Percentiles rank a stretch among this genome's conserved stretches.
Evolutionary conservation across 2,888 invertebrate genomes (phyloP).

Genomic region (Epiblema foenella): DNA sequence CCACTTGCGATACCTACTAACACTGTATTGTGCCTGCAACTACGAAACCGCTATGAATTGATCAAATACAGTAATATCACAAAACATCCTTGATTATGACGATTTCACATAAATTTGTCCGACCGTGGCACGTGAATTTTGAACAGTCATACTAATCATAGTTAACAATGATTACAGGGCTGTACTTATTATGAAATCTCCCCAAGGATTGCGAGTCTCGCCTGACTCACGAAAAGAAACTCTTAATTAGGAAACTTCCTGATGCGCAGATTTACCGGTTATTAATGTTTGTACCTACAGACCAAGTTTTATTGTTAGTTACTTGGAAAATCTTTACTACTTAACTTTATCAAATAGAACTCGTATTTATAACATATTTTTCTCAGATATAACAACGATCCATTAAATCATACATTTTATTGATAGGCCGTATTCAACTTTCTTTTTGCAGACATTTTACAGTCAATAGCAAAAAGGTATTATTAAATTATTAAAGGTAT

Average conservation of each 20-base stretch:
- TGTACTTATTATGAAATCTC: conserved; percentile 37
- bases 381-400: too few species aligned
- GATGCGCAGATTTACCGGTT: conserved; percentile 33
- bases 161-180: conserved; percentile 7
- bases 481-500: too few species aligned
- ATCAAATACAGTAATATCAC: too few species aligned
- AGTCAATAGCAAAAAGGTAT: too few species aligned
- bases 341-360: background rate
- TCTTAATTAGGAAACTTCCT: conserved; percentile 34
- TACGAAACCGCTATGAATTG: too few species aligned
- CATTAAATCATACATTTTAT: too few species aligned
- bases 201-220: conserved; percentile 27
- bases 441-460: too few species aligned
- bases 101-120: background rate
- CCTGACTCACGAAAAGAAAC: conserved; percentile 35
- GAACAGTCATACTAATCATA: conserved; percentile 13
- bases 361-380: too few species aligned
- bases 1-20: too few species aligned
- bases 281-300: conserved; percentile 16
- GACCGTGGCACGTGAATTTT: conserved; percentile 7
- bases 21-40: too few species aligned
- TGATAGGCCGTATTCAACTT: too few species aligned
- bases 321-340: background rate
- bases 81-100: background rate
- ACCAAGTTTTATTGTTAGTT: conserved; percentile 6